phyloP scores from a whole-genome alignment of 2,797 vertebrate genomes.

The Argyrosomus regius region DNA sequence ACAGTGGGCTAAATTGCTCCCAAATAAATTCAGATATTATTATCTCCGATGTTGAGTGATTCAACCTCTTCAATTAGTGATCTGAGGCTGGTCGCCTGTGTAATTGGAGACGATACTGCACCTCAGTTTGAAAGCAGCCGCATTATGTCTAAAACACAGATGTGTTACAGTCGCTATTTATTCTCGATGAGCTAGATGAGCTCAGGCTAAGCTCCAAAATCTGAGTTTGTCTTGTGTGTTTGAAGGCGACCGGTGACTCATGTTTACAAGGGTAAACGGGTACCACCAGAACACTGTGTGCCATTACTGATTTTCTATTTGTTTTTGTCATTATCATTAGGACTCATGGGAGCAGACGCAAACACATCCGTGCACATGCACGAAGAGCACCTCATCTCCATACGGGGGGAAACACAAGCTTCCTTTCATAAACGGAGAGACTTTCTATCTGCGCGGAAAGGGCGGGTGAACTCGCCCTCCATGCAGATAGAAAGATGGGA shows the following conservation, averaged over 20 bases:
- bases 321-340: slow-evolving; percentile 35
- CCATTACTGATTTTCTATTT: slow-evolving; percentile 23
- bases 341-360: slow-evolving; percentile 38
- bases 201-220: slow-evolving; percentile 19
- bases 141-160: slow-evolving; percentile 45
- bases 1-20: slow-evolving; percentile 69
- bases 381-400: slow-evolving; percentile 36
- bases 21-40: slow-evolving; percentile 73
- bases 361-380: slow-evolving; percentile 17
- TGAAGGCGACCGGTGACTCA: slow-evolving; percentile 27
- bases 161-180: slow-evolving; percentile 20
- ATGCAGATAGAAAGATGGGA: slow-evolving; percentile 12
- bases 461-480: slow-evolving; percentile 14
- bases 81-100: slow-evolving; percentile 55
- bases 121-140: slow-evolving; percentile 38
- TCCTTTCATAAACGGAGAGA: slow-evolving; percentile 39
- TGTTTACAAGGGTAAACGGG: slow-evolving; percentile 40
- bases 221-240: slow-evolving; percentile 27
- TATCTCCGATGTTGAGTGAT: slow-evolving; percentile 65
- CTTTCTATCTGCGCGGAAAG: neutral
- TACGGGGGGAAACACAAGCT: slow-evolving; percentile 20
- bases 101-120: slow-evolving; percentile 63
- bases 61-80: slow-evolving; percentile 75
- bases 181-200: slow-evolving; percentile 11
- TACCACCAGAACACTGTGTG: slow-evolving; percentile 13